Conservation (phyloP, 2,888 invertebrate genomes). For the Drosophila multiciliata region DNA sequence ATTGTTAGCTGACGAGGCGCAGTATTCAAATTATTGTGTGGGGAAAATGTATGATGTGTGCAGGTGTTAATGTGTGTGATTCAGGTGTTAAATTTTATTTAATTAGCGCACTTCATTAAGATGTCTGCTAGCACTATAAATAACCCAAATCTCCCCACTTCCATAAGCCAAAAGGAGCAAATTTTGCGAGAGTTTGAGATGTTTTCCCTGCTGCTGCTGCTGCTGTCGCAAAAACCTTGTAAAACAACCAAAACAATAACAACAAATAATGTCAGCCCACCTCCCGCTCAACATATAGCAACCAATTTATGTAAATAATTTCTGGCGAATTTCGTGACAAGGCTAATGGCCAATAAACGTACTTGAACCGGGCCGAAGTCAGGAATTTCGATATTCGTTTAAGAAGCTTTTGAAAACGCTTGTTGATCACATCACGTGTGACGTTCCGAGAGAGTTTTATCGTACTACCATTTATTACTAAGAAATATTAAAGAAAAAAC, state of each 20-base stretch:
- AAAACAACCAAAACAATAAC: conserved; percentile 5
- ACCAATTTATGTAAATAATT: conserved; percentile 42
- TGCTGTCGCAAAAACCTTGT: conserved; percentile 34
- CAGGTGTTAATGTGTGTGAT: conserved; percentile 1
- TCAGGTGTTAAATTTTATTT: conserved; percentile 57
- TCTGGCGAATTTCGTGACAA: conserved; percentile 50
- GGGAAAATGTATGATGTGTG: conserved; percentile 19
- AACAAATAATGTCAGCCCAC: conserved; percentile 2
- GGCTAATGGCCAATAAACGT: conserved; percentile 66
- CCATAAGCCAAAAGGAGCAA: not conserved
- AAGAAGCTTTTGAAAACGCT: conserved; percentile 6
- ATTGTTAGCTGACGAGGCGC: conserved; percentile 28
- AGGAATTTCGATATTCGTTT: conserved; percentile 36
- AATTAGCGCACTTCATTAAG: conserved; percentile 72
- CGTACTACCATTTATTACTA: conserved; percentile 1
- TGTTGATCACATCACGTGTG: conserved; percentile 61
- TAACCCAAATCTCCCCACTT: conserved; percentile 30
- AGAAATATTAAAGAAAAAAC: conserved; percentile 29
- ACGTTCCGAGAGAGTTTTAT: not conserved
- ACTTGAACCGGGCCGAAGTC: conserved; percentile 63
- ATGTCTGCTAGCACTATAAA: conserved; percentile 49
- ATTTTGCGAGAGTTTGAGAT: conserved; percentile 10
- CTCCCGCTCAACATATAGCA: conserved; percentile 8
- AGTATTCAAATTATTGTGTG: conserved; percentile 17
- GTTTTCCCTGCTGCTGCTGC: conserved; percentile 35